Evolutionary conservation across 2,797 vertebrate species (phyloP), one percentile per base, ranked within the genome.

Genomic region (Hoplostethus mediterraneus): DNA sequence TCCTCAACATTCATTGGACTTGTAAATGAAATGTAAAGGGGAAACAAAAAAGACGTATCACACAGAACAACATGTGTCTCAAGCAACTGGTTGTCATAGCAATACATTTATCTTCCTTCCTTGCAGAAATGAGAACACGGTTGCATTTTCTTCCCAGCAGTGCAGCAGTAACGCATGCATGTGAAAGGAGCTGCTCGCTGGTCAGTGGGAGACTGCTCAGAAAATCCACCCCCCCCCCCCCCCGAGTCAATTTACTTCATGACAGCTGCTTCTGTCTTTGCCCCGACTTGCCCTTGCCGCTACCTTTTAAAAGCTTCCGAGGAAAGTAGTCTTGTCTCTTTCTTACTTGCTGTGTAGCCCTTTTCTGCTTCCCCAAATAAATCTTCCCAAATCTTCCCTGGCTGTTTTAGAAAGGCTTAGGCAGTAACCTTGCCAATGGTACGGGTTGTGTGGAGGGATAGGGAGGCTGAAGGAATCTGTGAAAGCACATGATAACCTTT

Each of bases 401-500:
- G 62, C 71, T 65, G 57, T 12, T 59, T 36, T 1, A 14, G n/a
- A 21, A 17, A 44, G 44, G 48, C 66, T 73, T 0, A 9, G 51
- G 45, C 58, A 2, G 16, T 45, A 76, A 82, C 67, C 73, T 78
- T 79, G 72, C 21, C 67, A 58, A 33, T 10, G 72, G 72, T 76
- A 30, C 42, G 21, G 45, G 69, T 63, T 58, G 58, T 64, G 21
- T 7, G 0, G 53, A 45, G 36, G 42, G 25, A 7, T 9, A 25
- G 14, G 30, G 53, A 28, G 40, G 76, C 52, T 36, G 0, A 17
- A 62, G 63, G 67, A 49, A 73, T 57, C 44, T 63, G 57, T 33
- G 66, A 59, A 72, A 77, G 75, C 16, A 31, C 63, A 59, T 28
- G 59, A 69, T 81, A 65, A 86, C 88, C 87, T 86, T 80, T 66